Conservation (phyloP, 2,888 invertebrate species). For the Zeuzera pyrina region DNA sequence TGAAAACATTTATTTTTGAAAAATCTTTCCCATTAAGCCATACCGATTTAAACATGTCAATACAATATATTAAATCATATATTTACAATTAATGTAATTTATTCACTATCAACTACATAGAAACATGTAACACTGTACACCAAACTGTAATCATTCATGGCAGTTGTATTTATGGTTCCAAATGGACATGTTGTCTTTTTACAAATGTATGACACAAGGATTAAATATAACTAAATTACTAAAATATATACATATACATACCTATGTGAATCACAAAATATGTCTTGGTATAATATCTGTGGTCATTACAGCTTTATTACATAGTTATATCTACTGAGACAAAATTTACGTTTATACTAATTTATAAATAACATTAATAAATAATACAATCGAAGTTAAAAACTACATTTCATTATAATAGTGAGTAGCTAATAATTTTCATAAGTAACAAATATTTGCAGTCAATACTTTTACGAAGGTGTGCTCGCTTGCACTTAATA, state of each 20-base stretch:
- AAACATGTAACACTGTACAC: conserved; percentile 29
- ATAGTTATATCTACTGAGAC: too few species aligned
- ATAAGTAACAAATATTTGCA: background rate
- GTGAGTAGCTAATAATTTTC: background rate
- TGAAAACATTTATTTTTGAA: conserved; percentile 45
- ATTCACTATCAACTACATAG: conserved; percentile 18
- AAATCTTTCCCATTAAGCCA: conserved; percentile 38
- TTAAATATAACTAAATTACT: too few species aligned
- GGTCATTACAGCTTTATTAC: too few species aligned
- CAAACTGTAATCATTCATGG: conserved; percentile 36
- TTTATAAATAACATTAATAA: background rate
- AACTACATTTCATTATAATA: background rate
- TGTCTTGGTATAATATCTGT: too few species aligned
- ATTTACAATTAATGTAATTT: conserved; percentile 18
- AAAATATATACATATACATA: too few species aligned
- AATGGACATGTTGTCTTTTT: too few species aligned
- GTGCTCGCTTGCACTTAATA: too few species aligned
- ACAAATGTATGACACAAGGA: too few species aligned
- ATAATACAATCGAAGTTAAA: background rate
- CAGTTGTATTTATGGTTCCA: conserved; percentile 24
- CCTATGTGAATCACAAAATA: too few species aligned
- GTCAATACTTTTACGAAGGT: too few species aligned
- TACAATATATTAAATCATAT: conserved; percentile 30
- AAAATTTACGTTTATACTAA: background rate
- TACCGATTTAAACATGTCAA: conserved; percentile 23